phyloP scores from a whole-genome alignment of 2,888 invertebrate genomes.

The Cephus spinipes region DNA sequence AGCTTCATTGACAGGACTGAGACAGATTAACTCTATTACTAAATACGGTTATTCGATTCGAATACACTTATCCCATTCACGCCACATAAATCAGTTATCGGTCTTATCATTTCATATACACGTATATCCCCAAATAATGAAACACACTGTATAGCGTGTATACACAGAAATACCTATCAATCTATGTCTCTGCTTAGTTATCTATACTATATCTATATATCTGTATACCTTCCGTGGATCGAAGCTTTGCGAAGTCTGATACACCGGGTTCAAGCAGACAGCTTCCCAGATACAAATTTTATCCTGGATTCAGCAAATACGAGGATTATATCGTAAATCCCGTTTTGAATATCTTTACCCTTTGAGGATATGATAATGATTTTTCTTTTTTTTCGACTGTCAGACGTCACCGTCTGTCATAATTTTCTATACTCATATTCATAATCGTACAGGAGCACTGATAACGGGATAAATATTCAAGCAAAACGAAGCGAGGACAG shows the following conservation, averaged over 20 bases:
- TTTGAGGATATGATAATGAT: background rate
- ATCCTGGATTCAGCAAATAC: background rate
- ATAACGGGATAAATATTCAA: background rate
- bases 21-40: background rate
- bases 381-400: background rate
- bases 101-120: too few relatives aligned
- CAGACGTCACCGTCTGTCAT: background rate
- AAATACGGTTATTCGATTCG: background rate
- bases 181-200: background rate
- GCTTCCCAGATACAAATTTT: background rate
- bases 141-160: too few relatives aligned
- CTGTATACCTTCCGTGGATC: background rate
- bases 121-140: too few relatives aligned
- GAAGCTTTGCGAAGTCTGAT: background rate
- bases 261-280: background rate
- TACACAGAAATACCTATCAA: too few relatives aligned
- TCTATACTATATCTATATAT: background rate
- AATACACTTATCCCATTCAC: background rate
- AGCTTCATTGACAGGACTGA: background rate
- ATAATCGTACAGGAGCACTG: background rate
- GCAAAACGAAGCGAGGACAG: background rate
- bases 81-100: too few relatives aligned
- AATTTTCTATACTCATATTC: background rate
- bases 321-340: background rate
- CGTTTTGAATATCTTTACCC: background rate